phyloP scores from a whole-genome alignment of 1,140 invertebrate genomes.

The Neomicropteryx cornuta region DNA sequence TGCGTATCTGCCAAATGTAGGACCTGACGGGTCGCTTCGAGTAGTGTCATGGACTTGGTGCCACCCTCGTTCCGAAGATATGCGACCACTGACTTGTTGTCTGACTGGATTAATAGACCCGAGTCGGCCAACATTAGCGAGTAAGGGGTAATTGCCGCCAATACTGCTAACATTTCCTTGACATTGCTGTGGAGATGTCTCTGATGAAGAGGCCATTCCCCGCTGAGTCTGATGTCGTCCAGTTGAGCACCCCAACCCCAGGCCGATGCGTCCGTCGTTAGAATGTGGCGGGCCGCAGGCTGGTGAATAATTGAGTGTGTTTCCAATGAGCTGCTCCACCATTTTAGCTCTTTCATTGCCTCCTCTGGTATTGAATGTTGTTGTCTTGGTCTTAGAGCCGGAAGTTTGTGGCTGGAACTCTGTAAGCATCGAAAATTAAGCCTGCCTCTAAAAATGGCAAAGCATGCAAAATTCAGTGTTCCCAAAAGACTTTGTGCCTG shows the following conservation, averaged over 20 bases:
- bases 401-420: slow-evolving; percentile 2
- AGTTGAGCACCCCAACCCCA: slow-evolving; percentile 11
- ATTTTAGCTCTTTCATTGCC: slow-evolving; percentile 8
- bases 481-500: slow-evolving; percentile 1
- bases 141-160: slow-evolving; percentile 9
- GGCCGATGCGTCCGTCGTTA: slow-evolving; percentile 17
- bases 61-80: slow-evolving; percentile 16
- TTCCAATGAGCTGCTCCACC: slow-evolving; percentile 12
- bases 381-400: neutral
- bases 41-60: slow-evolving; percentile 15
- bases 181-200: slow-evolving; percentile 18
- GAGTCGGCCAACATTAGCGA: slow-evolving; percentile 6
- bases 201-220: slow-evolving; percentile 12
- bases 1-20: slow-evolving; percentile 8
- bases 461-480: slow-evolving; percentile 30
- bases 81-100: slow-evolving; percentile 17
- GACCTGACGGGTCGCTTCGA: slow-evolving; percentile 11
- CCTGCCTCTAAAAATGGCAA: slow-evolving; percentile 39
- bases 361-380: neutral
- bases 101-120: slow-evolving; percentile 14
- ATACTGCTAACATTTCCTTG: slow-evolving; percentile 21
- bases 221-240: slow-evolving; percentile 8
- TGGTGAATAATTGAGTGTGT: slow-evolving; percentile 8
- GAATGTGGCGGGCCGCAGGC: slow-evolving; percentile 9
- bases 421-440: slow-evolving; percentile 8